Conservation (phyloP, 2,888 invertebrate species). For the Parnassius glacialis region DNA sequence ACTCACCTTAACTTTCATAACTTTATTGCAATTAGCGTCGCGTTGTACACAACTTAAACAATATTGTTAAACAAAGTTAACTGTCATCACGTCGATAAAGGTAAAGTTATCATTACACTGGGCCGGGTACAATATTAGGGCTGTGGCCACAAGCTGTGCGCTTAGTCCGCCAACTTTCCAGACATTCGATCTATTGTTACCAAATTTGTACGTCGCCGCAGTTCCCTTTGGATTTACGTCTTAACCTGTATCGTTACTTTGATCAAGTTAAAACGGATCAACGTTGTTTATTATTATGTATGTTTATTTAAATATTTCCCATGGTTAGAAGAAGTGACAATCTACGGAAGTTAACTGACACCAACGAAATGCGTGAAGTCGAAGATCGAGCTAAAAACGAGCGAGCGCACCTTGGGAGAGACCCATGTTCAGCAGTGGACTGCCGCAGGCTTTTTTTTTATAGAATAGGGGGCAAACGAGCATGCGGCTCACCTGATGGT, state of each 20-base stretch:
- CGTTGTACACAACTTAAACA: conserved; percentile 26
- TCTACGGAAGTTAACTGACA: no score
- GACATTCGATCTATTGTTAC: conserved; percentile 50
- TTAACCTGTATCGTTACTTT: conserved; percentile 33
- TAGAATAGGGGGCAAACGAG: no score
- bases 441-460: no score
- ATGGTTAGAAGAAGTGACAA: no score
- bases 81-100: conserved; percentile 34
- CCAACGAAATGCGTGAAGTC: no score
- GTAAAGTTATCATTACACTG: conserved; percentile 35
- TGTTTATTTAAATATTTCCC: not conserved
- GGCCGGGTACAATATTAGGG: conserved; percentile 41
- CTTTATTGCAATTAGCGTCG: conserved; percentile 29
- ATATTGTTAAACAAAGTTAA: conserved; percentile 28
- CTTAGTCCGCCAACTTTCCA: conserved; percentile 53
- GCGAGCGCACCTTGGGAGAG: no score
- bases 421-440: no score
- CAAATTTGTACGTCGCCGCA: conserved; percentile 37
- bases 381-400: no score
- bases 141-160: conserved; percentile 43
- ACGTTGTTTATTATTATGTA: not conserved
- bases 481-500: no score
- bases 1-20: conserved; percentile 23
- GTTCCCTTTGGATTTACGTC: conserved; percentile 28
- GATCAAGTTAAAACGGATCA: conserved; percentile 7